Conservation (phyloP, 2,797 vertebrate species). For the Sebastes cheni region DNA sequence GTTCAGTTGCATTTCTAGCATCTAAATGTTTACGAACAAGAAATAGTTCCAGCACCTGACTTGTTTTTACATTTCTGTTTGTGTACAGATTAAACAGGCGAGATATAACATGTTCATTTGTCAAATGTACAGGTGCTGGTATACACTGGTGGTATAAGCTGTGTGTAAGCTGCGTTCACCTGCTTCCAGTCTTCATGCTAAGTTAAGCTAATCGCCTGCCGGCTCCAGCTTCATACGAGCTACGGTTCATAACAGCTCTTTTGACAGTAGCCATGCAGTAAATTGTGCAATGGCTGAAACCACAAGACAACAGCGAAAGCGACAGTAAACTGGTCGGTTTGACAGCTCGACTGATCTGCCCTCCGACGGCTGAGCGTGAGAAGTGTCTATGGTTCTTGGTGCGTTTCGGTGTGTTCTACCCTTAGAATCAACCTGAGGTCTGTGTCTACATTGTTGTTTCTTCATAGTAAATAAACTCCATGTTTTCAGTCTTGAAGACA, state of each 20-base stretch:
- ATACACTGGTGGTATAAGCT: background rate
- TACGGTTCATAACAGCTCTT: background rate
- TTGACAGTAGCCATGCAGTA: background rate
- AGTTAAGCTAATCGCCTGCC: background rate
- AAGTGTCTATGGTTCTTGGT: background rate
- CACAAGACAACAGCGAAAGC: background rate
- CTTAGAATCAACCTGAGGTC: slow-evolving; percentile 30
- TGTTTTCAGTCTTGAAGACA: background rate
- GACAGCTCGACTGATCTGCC: background rate
- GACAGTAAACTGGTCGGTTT: background rate
- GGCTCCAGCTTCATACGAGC: background rate
- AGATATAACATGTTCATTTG: background rate
- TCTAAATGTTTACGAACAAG: background rate
- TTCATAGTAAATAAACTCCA: background rate
- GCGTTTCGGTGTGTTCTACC: slow-evolving; percentile 23
- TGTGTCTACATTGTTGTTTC: background rate
- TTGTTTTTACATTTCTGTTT: background rate
- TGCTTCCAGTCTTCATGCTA: background rate
- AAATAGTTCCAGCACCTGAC: background rate
- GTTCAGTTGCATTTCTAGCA: background rate
- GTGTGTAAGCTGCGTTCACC: background rate
- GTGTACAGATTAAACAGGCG: background rate
- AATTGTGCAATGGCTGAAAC: no score
- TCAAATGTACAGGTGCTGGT: background rate
- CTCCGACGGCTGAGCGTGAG: background rate